phyloP scores from a whole-genome alignment of 2,113 vertebrate species.

The Salvelinus sp. region DNA sequence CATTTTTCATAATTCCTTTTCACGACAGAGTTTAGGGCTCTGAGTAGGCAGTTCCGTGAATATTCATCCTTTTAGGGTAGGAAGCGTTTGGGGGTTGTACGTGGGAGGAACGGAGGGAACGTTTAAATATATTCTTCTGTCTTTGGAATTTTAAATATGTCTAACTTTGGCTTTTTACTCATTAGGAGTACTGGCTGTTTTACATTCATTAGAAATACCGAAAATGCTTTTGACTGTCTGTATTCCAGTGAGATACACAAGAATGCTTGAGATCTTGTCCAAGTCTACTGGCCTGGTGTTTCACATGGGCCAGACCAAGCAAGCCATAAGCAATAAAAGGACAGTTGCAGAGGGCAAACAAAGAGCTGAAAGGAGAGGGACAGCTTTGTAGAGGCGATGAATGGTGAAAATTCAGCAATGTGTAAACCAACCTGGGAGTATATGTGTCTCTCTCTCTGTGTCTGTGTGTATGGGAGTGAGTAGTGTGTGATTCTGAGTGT shows the following conservation, averaged over 20 bases:
- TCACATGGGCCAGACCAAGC: constrained; percentile 80
- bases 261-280: background rate
- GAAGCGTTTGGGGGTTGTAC: constrained; percentile 31
- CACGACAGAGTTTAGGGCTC: constrained; percentile 56
- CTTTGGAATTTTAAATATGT: background rate
- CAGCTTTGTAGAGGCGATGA: constrained; percentile 85
- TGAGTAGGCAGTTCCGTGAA: constrained; percentile 27
- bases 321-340: constrained; percentile 87
- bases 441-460: constrained; percentile 6
- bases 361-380: constrained; percentile 86
- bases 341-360: constrained; percentile 90
- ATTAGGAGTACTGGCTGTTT: background rate
- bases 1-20: constrained; percentile 70
- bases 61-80: background rate
- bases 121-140: background rate
- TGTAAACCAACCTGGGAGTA: constrained; percentile 92
- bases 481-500: constrained; percentile 39
- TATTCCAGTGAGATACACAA: background rate
- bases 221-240: background rate
- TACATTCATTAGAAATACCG: background rate
- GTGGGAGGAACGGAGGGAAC: constrained; percentile 12
- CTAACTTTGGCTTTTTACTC: background rate
- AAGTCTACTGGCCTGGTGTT: constrained; percentile 48
- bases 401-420: constrained; percentile 93
- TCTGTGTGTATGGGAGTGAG: constrained; percentile 9